A percentile compares a stretch with the other conserved stretches of the same genome.
phyloP scores from a whole-genome alignment of 2,797 vertebrate species.

The Lophura swinhoii region DNA sequence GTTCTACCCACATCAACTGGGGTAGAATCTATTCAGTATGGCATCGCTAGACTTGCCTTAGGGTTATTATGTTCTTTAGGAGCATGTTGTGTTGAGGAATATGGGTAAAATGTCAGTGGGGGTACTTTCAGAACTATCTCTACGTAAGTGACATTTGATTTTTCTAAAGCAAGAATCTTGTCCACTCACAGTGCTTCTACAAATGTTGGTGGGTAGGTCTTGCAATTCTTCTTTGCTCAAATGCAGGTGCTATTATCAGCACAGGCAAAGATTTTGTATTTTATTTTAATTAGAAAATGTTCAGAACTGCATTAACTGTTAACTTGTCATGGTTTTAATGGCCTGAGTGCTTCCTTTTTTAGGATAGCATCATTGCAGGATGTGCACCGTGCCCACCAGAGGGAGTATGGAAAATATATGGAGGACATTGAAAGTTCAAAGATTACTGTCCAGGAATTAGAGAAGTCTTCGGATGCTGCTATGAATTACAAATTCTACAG shows the following conservation, averaged over 20 bases:
- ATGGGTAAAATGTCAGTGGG: not conserved
- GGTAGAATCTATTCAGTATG: not conserved
- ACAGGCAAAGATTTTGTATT: not conserved
- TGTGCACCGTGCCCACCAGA: constrained; percentile 87
- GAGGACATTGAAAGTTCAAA: constrained; percentile 83
- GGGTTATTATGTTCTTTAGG: not conserved
- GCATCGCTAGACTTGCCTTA: not conserved
- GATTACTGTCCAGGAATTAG: constrained; percentile 81
- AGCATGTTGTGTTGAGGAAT: not conserved
- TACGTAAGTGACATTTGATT: not conserved
- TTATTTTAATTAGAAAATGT: not conserved
- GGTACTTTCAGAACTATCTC: not conserved
- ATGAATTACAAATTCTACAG: constrained; percentile 88
- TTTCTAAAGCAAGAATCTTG: not conserved
- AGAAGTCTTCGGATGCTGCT: constrained; percentile 80
- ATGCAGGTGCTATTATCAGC: not conserved
- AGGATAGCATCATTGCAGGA: constrained; percentile 88
- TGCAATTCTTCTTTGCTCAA: not conserved
- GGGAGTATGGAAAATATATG: constrained; percentile 86
- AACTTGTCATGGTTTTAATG: not conserved
- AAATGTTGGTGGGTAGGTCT: not conserved
- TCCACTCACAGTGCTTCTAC: not conserved
- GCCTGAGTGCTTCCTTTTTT: not conserved
- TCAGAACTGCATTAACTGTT: not conserved
- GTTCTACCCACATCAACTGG: not conserved